These are phyloP conservation scores for Orchestia grillus DNA, from an alignment of 1,140 invertebrate species.

Conservation along the genomic window DNA sequence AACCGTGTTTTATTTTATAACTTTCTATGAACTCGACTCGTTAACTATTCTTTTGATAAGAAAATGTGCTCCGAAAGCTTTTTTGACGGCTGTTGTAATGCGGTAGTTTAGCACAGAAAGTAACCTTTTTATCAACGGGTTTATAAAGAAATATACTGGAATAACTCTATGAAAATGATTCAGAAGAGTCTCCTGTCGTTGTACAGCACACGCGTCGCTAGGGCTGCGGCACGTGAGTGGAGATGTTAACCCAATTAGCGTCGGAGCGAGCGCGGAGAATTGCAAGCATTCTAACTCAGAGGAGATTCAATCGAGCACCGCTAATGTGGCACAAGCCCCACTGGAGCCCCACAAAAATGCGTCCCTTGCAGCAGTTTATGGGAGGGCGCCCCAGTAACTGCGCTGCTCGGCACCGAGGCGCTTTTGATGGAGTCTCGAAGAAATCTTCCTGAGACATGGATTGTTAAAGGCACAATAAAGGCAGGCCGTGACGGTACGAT, in stretches of 20 bases:
- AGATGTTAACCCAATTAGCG: not conserved
- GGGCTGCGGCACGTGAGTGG: not conserved
- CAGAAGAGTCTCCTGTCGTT: not conserved
- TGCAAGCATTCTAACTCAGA: not conserved
- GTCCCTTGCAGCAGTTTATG: not conserved
- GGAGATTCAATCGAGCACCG: not conserved
- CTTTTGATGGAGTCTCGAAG: constrained; percentile 6
- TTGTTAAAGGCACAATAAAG: constrained; percentile 30
- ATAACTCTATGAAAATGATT: not conserved
- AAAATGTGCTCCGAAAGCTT: not conserved
- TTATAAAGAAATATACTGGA: not conserved
- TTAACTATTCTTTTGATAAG: not conserved
- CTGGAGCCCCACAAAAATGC: not conserved
- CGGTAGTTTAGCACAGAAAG: not conserved
- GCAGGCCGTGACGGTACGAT: not conserved
- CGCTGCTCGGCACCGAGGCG: not conserved
- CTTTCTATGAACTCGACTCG: not conserved
- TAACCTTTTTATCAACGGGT: not conserved
- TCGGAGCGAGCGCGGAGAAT: not conserved
- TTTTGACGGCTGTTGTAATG: not conserved
- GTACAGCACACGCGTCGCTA: not conserved
- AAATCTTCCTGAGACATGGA: constrained; percentile 1
- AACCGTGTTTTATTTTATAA: too few relatives aligned
- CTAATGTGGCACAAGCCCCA: not conserved
- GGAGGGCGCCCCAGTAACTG: not conserved